Evolutionary conservation across 1,140 invertebrate genomes (phyloP).

Genomic region (Zeugodacus cucurbitae): DNA sequence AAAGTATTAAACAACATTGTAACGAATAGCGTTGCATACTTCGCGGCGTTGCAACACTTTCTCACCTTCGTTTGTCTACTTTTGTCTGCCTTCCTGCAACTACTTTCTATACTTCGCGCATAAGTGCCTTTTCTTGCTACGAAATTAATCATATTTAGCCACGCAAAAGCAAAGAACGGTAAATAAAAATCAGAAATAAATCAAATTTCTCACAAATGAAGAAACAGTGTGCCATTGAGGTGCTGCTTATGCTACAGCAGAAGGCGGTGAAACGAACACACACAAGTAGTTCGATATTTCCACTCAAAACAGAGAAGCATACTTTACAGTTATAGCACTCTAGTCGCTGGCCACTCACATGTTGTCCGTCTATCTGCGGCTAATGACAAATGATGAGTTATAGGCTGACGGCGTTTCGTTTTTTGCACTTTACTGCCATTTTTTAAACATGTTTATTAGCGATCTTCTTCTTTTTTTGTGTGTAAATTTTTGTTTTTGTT

Average conservation of each 20-base stretch:
- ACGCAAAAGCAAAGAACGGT: background rate
- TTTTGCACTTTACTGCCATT: background rate
- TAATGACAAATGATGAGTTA: conserved; percentile 20
- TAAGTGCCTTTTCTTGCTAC: conserved; percentile 26
- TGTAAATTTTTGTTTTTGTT: background rate
- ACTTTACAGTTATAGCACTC: background rate
- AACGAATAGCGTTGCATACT: background rate
- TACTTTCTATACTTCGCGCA: background rate
- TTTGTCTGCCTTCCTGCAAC: background rate
- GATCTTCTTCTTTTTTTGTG: too few species aligned
- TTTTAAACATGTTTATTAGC: background rate
- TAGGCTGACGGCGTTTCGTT: background rate
- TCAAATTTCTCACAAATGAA: background rate
- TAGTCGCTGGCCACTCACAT: background rate
- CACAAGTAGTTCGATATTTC: background rate
- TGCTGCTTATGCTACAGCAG: background rate
- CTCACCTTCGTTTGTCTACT: too few species aligned
- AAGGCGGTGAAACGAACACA: background rate
- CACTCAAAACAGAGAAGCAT: background rate
- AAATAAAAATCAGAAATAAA: conserved; percentile 7
- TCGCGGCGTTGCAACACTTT: background rate
- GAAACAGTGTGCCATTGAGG: background rate
- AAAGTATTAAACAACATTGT: too few species aligned
- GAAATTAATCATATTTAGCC: conserved; percentile 17
- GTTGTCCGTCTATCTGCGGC: background rate